phyloP scores from a whole-genome alignment of 92 coral and sea anemone species.

The Paramuricea clavata region DNA sequence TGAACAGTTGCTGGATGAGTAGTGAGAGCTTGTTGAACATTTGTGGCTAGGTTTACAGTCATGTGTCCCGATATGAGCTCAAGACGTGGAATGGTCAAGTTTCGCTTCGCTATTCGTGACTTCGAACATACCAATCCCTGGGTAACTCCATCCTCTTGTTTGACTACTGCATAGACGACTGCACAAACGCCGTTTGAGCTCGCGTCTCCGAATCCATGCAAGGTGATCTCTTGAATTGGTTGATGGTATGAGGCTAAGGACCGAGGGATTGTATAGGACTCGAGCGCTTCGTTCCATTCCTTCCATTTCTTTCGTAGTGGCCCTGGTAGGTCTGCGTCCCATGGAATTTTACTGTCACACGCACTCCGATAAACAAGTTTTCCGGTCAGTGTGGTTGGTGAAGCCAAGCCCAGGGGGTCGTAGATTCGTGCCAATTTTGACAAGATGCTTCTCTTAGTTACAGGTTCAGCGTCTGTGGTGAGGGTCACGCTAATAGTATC shows the following conservation, averaged over 20 bases:
- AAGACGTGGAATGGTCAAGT: slow-evolving; percentile 52
- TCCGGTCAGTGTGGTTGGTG: slow-evolving; percentile 61
- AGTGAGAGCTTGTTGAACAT: slow-evolving; percentile 41
- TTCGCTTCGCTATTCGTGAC: slow-evolving; percentile 52
- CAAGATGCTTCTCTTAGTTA: slow-evolving; percentile 71
- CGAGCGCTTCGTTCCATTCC: slow-evolving; percentile 48
- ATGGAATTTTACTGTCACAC: slow-evolving; percentile 68
- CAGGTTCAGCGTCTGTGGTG: slow-evolving; percentile 28
- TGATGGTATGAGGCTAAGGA: slow-evolving; percentile 46
- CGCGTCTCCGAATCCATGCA: slow-evolving; percentile 61
- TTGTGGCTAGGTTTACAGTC: slow-evolving; percentile 28
- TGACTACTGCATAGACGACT: slow-evolving; percentile 59
- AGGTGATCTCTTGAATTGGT: slow-evolving; percentile 28
- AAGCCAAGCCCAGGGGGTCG: slow-evolving; percentile 68
- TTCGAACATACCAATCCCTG: slow-evolving; percentile 51
- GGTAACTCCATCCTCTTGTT: slow-evolving; percentile 41
- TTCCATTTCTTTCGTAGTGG: slow-evolving; percentile 61
- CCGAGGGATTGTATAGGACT: slow-evolving; percentile 55
- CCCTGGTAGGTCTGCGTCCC: slow-evolving; percentile 67
- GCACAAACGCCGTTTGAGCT: slow-evolving; percentile 41
- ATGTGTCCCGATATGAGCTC: slow-evolving; percentile 58
- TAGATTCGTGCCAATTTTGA: slow-evolving; percentile 63
- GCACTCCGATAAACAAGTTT: slow-evolving; percentile 66
- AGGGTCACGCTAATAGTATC: slow-evolving; percentile 64
- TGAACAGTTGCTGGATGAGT: slow-evolving; percentile 36